Percentiles rank a stretch among this genome's conserved stretches.
These are phyloP conservation scores for Vulpes lagopus DNA, from an alignment of 2,113 vertebrate species.

Conservation along the genomic window DNA sequence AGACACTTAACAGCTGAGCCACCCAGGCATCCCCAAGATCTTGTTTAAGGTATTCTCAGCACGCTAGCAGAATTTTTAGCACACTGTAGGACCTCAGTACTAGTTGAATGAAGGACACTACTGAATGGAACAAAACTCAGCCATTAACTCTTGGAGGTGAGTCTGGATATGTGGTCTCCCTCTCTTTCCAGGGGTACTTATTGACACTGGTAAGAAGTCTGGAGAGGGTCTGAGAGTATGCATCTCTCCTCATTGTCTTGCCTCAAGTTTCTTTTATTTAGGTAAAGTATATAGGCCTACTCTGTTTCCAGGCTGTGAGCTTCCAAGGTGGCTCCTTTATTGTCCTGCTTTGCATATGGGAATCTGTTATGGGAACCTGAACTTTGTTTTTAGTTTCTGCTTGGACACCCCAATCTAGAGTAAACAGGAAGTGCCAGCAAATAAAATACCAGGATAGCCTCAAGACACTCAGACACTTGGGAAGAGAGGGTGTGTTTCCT, in stretches of 20 bases:
- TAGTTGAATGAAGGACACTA: not conserved
- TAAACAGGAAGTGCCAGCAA: slow-evolving; percentile 20
- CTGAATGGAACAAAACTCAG: not conserved
- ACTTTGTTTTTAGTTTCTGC: slow-evolving; percentile 30
- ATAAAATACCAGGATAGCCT: not conserved
- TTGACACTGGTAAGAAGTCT: not conserved
- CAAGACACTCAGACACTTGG: not conserved
- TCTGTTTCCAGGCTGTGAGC: not conserved
- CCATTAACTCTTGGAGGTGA: not conserved
- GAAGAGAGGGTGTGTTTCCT: not conserved
- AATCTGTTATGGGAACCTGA: not conserved
- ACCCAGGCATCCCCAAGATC: not conserved
- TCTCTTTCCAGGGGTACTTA: not conserved
- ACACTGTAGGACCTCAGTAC: not conserved
- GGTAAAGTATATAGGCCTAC: not conserved
- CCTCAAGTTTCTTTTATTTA: slow-evolving; percentile 1
- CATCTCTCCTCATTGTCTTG: not conserved
- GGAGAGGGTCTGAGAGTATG: not conserved
- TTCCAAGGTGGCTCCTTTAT: not conserved
- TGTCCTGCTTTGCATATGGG: not conserved
- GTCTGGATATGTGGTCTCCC: not conserved
- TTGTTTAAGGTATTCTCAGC: not conserved
- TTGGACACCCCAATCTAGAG: not conserved
- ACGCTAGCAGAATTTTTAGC: not conserved
- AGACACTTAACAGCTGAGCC: no score